Base-by-base conservation (phyloP, 1,140 invertebrate genomes). In the Drusus annulatus region DNA sequence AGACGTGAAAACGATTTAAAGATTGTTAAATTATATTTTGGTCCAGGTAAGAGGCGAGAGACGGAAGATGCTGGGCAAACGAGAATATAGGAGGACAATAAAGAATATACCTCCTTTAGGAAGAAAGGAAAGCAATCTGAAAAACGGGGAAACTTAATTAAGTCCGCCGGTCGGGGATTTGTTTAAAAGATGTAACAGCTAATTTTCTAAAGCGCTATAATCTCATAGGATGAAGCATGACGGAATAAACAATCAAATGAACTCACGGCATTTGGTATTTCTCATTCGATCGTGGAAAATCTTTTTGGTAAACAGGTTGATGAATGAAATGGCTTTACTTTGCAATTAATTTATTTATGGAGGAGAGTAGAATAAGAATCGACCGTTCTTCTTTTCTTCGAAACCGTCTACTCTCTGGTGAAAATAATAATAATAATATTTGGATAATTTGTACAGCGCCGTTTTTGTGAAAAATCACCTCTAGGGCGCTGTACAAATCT, bases 141-240 rank as follows among this genome's bases (percentile, higher is more conserved):
- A 74, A 74, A 74, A 74, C 71, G 56, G 17, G 71, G 0, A 74
- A 74, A 74, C 50, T 74, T 74, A 74, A 74, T 74, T 74, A 74
- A 74, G 71, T 54, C 71, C 13, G 10, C 23, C 21, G 50, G n/a
- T 51, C 54, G 71, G 71, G 52, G 71, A 25, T 74, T 74, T 56
- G 25, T 56, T 23, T 54, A 56, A 23, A 74, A 74, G 28, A 74
- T n/a, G 71, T 74, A 51, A 74, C 51, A 28, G 50, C 28, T 54
- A 74, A 54, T 74, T 36, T 28, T n/a, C 36, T 1, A 54, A 19
- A 19, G 65, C 65, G 36, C 50, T 69, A 19, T 45, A 69, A 51
- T 56, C 54, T 56, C 21, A 52, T 74, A 17, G 71, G 13, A 74
- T 54, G 54, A 74, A 74, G 50, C 71, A 54, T 25, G 54, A 25